Evolutionary conservation across 2,888 invertebrate genomes (phyloP), one percentile per base, ranked within the genome.

Genomic region (Cetonia aurata): DNA sequence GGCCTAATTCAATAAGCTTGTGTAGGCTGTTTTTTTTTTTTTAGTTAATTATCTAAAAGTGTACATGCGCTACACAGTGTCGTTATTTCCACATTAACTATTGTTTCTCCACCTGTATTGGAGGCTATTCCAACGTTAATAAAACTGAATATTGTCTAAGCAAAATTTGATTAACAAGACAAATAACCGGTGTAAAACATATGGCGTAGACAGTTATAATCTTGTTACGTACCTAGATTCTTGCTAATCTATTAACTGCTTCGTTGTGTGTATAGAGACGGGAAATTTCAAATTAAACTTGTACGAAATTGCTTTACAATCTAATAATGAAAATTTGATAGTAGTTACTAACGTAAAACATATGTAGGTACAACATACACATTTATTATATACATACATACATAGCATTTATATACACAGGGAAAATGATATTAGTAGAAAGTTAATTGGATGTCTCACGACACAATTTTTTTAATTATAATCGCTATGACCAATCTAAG

Each of bases 241-340:
- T 25, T 46, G 46, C 13, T 60, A 46, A 60, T 60, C 19, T 60
- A 60, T 60, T 60, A 46, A 46, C 44, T 46, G 19, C 25, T 60
- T 19, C 46, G 44, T 44, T 31, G 60, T 60, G 31, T 44, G 44
- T 25, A n/a, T n/a, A 25, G 44, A 12, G 13, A 37, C 8, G 44
- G 19, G 46, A 44, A 46, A 25, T 44, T 44, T 60, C 44, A 46
- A 46, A 44, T 60, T 60, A 60, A 44, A 60, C 25, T 60, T 60
- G 60, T n/a, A 60, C 44, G 60, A 60, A 60, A 60, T 60, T 60
- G 46, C 60, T 46, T 60, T 46, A 60, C 60, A 60, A 46, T 60
- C 46, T 60, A 60, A 60, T 60, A 60, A 60, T 0, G 46, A 19
- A 46, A 46, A 60, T 46, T 41, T n/a, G 25, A 31, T 25, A 19